A percentile compares a stretch with the other conserved stretches of the same genome.
Conservation (phyloP, 1,140 invertebrate species). For the Panulirus ornatus region DNA sequence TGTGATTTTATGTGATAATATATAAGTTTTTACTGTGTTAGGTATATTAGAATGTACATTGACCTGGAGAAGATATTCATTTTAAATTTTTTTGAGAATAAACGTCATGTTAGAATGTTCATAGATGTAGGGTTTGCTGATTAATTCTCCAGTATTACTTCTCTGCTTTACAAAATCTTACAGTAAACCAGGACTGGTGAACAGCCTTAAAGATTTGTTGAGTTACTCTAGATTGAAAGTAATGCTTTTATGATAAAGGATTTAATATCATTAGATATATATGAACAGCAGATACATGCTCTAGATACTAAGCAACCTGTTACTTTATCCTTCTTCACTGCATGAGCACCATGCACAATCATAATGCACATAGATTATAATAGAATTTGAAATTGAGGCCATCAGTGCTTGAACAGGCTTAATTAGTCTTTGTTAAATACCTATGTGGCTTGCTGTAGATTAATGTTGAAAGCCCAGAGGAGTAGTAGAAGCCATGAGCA, state of each 20-base stretch:
- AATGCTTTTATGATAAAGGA: conserved; percentile 40
- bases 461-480: conserved; percentile 36
- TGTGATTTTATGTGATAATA: not conserved
- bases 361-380: conserved; percentile 71
- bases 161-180: conserved; percentile 38
- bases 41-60: conserved; percentile 16
- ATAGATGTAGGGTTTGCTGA: conserved; percentile 45
- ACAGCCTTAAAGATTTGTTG: conserved; percentile 34
- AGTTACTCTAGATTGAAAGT: conserved; percentile 34
- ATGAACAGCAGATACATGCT: conserved; percentile 66
- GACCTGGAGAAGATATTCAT: conserved; percentile 26
- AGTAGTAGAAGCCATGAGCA: not conserved
- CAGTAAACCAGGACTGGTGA: conserved; percentile 21
- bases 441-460: conserved; percentile 49
- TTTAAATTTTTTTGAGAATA: not conserved
- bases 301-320: conserved; percentile 63
- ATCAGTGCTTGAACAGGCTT: conserved; percentile 68
- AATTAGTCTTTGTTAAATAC: conserved; percentile 44
- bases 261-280: conserved; percentile 38
- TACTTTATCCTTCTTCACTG: conserved; percentile 71
- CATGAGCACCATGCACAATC: conserved; percentile 71
- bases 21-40: conserved; percentile 11
- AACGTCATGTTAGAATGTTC: conserved; percentile 29
- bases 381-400: conserved; percentile 59
- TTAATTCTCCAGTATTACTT: conserved; percentile 10